Evolutionary conservation across 2,888 invertebrate genomes (phyloP).

Genomic region (Synergus umbraculus): DNA sequence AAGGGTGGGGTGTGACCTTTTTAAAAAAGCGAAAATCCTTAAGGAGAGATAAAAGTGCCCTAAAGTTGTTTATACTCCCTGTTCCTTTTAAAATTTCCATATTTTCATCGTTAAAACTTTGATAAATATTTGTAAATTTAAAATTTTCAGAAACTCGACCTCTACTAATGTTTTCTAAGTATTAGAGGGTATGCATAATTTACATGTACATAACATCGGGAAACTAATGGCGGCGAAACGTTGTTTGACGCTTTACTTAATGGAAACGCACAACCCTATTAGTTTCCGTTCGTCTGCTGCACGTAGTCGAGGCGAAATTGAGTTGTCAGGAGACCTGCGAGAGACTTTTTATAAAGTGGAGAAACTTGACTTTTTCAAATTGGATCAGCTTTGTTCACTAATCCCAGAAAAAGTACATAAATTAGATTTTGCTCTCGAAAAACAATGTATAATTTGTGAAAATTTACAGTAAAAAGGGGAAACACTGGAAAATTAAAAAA

Average conservation of each 20-base stretch:
- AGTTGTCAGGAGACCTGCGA: conserved; percentile 1
- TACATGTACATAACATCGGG: not conserved
- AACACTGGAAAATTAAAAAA: no score
- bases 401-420: not conserved
- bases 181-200: not conserved
- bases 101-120: not conserved
- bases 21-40: no score
- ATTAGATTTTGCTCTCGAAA: not conserved
- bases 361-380: not conserved
- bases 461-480: not conserved
- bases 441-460: not conserved
- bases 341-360: not conserved
- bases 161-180: no score
- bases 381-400: not conserved
- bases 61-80: no score
- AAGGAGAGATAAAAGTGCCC: no score
- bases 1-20: no score
- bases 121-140: no score
- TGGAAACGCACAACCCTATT: conserved; percentile 44
- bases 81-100: not conserved
- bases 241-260: conserved; percentile 28
- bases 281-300: conserved; percentile 32
- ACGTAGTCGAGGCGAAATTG: conserved; percentile 5
- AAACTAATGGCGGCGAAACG: conserved; percentile 11
- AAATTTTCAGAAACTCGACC: not conserved